Evolutionary conservation across 1,140 invertebrate species (phyloP), one percentile per base, ranked within the genome.

Genomic region (Dendroctonus valens): DNA sequence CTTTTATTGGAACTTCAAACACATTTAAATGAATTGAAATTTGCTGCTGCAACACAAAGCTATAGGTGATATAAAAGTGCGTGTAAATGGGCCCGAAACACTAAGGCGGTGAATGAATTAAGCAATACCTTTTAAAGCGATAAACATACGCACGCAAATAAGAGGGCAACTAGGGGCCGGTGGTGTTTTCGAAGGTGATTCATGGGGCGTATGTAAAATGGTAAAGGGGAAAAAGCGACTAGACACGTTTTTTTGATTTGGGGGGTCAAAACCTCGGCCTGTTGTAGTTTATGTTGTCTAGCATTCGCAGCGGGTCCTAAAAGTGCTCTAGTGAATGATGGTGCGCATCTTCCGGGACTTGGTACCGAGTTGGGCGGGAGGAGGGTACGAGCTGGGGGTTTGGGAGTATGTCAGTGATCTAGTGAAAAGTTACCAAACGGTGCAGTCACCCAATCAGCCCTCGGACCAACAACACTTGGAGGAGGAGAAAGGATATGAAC

Each of bases 321-420:
- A 55, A 55, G 15, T n/a, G 41, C 8, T 55, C 9, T 7, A 55
- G 53, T 40, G 37, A 52, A 9, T 52, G 2, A 79, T 79, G 77
- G 77, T 79, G 64, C 67, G 77, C 26, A 76, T 51, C n/a, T 61
- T 61, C n/a, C 37, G 41, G 8, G 48, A 61, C 3, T 26, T 41
- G n/a, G 75, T 70, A 70, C 74, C 69, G 76, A 76, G 49, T 65
- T 72, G 14, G 68, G 62, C 38, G 7, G 59, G n/a, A 9, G 26
- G 40, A 8, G 59, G 49, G 8, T 49, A 74, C 9, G 74, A 75
- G 61, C 70, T 78, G 60, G 74, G 77, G 5, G 75, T 80, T 6
- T 81, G 80, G 80, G 79, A 81, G 66, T 80, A 80, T 54, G 79
- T 81, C 54, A 79, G 75, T 70, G 77, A 79, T 64, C 69, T 81